Evolutionary conservation across 30 jellyfish, hydroid and myxozoan species (phyloP).

Genomic region (Aurelia aurita complex sp. Pacific): DNA sequence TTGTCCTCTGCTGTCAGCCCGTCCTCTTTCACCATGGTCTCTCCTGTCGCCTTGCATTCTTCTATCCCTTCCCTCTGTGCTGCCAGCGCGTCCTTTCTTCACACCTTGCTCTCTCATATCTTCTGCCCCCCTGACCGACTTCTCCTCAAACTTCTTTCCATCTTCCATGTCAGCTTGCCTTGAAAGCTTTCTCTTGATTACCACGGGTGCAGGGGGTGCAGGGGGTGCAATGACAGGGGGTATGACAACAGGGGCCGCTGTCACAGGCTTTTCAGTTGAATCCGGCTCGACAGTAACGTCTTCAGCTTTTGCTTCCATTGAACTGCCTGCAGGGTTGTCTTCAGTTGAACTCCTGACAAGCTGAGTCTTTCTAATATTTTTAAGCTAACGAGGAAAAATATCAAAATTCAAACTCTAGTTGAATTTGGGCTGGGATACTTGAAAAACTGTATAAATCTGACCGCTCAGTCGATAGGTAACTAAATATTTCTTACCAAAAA

Average conservation of each 20-base stretch:
- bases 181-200: background rate
- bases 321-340: background rate
- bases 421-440: too few species aligned
- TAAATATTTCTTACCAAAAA: too few species aligned
- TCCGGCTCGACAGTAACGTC: conserved; percentile 9
- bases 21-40: too few species aligned
- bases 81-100: too few species aligned
- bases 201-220: background rate
- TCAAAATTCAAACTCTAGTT: too few species aligned
- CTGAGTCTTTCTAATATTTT: conserved; percentile 38
- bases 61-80: too few species aligned
- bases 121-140: too few species aligned
- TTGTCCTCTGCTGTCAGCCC: too few species aligned
- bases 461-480: too few species aligned
- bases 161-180: background rate
- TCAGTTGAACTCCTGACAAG: conserved; percentile 22
- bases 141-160: background rate
- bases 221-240: background rate
- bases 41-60: too few species aligned
- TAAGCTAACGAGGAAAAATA: conserved; percentile 11
- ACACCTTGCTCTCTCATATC: too few species aligned
- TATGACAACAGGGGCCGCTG: background rate
- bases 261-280: background rate
- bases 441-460: too few species aligned
- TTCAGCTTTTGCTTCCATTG: background rate